Base-by-base conservation (phyloP, 2,888 invertebrate species). In the Deladenus siricidicola region DNA sequence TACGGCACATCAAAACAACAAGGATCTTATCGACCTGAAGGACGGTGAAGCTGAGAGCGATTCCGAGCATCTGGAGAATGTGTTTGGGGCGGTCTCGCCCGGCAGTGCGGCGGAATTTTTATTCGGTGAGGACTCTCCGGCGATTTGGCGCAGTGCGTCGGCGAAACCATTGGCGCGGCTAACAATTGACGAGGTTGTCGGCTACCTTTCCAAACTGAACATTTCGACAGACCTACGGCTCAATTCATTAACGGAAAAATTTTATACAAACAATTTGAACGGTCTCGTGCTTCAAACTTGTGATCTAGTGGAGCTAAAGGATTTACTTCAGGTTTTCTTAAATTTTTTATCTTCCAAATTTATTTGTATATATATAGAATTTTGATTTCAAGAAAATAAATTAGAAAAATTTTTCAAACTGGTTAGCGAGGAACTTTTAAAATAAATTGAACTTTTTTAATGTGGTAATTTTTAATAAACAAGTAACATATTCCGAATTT, bases 251-350 rank as follows among this genome's bases (percentile, higher is more conserved):
- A 29, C 34, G 6, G 52, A 56, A 1, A 53, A 42, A 10, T 70
- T 70, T 24, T 28, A 43, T n/a, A 49, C 52, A 1, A 59, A 68
- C 49, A 78, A 78, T 58, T 61, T 78, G 47, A 76, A 73, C 55
- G 78, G 78, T 44, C 62, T 78, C 8, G 78, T 76, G 1, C 64
- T 78, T 14, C 79, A 80, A 6, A 80, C 81, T 56, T 80, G 80
- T 50, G 79, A 80, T 3, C 78, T 81, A 74, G 79, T 80, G 29
- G 80, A 78, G 14, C 77, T 82, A 51, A 64, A 79, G 56, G 75
- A 78, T 57, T 77, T 78, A 52, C 64, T 81, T n/a, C 28, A 69
- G 23, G 70, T 70, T 54, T 29, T 23, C 29, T 54, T 54, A 4
- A 3, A 29, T 48, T 28, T 39, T 1, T 4, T 52, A 24, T 52